Evolutionary conservation across 2,797 vertebrate genomes (phyloP).

Genomic region (Myripristis jacobus): DNA sequence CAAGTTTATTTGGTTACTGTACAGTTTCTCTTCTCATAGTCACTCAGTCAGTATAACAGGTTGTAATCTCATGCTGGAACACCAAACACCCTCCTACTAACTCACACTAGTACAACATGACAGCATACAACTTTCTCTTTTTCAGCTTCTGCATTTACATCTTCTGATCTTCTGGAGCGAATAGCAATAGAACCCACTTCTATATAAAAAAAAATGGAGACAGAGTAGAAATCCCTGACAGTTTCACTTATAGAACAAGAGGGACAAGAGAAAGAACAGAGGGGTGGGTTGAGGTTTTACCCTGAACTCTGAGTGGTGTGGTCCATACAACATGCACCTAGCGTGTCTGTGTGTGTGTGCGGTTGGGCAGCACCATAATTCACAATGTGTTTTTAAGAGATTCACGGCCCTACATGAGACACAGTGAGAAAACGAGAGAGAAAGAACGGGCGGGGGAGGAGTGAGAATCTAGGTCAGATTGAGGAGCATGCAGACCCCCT

Average conservation of each 20-base stretch:
- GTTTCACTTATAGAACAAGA: conserved; percentile 65
- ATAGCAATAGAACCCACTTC: conserved; percentile 72
- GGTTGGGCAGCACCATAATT: conserved; percentile 77
- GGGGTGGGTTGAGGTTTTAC: conserved; percentile 7
- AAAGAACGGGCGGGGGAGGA: conserved; percentile 25
- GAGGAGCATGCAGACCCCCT: conserved; percentile 64
- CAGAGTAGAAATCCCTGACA: conserved; percentile 81
- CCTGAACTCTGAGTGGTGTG: conserved; percentile 68
- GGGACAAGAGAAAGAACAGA: conserved; percentile 59
- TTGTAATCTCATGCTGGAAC: conserved; percentile 83
- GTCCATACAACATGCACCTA: conserved; percentile 80
- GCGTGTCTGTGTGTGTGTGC: conserved; percentile 40
- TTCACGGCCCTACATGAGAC: conserved; percentile 67
- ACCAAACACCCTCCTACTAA: conserved; percentile 76
- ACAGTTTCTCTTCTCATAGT: conserved; percentile 79
- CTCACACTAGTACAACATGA: conserved; percentile 77
- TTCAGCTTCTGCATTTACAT: conserved; percentile 52
- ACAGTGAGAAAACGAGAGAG: conserved; percentile 23
- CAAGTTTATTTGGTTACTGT: conserved; percentile 86
- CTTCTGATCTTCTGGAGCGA: conserved; percentile 65
- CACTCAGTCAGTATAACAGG: conserved; percentile 76
- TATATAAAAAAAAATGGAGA: conserved; percentile 62
- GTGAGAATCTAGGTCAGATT: conserved; percentile 77
- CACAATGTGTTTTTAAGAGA: conserved; percentile 63
- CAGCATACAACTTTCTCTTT: conserved; percentile 63